A percentile compares a stretch with the other conserved stretches of the same genome.
phyloP scores from a whole-genome alignment of 2,113 vertebrate genomes.

The Eptesicus fuscus region DNA sequence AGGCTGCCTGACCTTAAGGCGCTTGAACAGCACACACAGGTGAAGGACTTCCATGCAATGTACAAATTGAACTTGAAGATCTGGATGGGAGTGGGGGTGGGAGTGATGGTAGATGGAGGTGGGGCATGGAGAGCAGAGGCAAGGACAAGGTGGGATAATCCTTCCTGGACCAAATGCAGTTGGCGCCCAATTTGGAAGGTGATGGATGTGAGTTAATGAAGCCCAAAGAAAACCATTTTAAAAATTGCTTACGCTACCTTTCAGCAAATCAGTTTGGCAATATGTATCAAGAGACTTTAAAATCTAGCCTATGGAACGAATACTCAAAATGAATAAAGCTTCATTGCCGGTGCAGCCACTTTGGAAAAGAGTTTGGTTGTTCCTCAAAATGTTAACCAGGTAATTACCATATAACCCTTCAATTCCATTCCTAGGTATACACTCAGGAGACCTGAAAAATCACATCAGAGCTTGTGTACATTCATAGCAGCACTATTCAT shows the following conservation, averaged over 20 bases:
- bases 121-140: not conserved
- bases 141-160: not conserved
- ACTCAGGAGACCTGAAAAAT: not conserved
- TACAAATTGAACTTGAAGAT: not conserved
- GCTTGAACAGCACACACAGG: not conserved
- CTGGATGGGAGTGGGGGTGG: too few relatives aligned
- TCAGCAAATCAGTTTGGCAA: not conserved
- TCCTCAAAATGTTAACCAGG: not conserved
- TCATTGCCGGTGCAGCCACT: not conserved
- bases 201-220: not conserved
- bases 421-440: not conserved
- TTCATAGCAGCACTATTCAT: not conserved
- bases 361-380: not conserved
- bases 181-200: not conserved
- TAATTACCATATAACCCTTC: not conserved
- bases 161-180: not conserved
- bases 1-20: not conserved
- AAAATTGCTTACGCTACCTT: not conserved
- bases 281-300: not conserved
- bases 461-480: not conserved
- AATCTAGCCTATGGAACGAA: not conserved
- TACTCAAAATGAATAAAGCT: not conserved
- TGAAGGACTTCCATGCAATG: not conserved
- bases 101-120: too few relatives aligned
- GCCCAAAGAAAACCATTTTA: not conserved